phyloP scores from a whole-genome alignment of 1,140 invertebrate species.

The Coenobita brevimanus region DNA sequence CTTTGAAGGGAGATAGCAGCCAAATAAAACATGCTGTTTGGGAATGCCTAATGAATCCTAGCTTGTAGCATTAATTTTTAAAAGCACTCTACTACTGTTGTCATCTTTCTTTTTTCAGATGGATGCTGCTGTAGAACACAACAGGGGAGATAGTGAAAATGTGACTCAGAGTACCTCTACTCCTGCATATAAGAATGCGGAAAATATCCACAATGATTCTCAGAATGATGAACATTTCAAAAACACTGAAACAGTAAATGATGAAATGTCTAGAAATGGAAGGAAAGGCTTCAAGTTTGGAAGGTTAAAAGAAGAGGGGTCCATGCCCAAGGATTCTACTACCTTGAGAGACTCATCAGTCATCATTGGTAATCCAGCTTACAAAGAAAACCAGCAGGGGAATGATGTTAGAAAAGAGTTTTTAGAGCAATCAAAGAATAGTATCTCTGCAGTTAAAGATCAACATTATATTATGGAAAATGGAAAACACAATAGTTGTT shows the following conservation, averaged over 20 bases:
- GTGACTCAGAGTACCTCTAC: neutral
- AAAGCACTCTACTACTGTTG: too few species aligned
- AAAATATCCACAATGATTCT: neutral
- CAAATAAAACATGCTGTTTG: too few species aligned
- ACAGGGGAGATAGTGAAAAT: neutral
- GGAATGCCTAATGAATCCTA: too few species aligned
- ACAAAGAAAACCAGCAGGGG: conserved; percentile 14
- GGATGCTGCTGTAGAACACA: conserved; percentile 20
- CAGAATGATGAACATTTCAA: neutral
- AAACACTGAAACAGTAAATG: neutral
- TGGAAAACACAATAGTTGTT: neutral
- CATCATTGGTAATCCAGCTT: conserved; percentile 58
- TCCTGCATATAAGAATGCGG: neutral
- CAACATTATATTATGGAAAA: neutral
- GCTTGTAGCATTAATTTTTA: too few species aligned
- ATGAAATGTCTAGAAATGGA: neutral
- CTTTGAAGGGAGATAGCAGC: too few species aligned
- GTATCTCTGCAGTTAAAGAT: neutral
- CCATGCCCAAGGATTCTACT: neutral
- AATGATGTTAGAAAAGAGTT: neutral
- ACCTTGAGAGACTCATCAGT: conserved; percentile 10
- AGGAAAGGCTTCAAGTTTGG: conserved; percentile 56
- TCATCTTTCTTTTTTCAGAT: conserved; percentile 23
- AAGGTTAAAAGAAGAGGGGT: conserved; percentile 45
- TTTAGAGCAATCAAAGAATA: neutral